phyloP scores from a whole-genome alignment of 2,888 invertebrate genomes.

The Melinaea marsaeus region DNA sequence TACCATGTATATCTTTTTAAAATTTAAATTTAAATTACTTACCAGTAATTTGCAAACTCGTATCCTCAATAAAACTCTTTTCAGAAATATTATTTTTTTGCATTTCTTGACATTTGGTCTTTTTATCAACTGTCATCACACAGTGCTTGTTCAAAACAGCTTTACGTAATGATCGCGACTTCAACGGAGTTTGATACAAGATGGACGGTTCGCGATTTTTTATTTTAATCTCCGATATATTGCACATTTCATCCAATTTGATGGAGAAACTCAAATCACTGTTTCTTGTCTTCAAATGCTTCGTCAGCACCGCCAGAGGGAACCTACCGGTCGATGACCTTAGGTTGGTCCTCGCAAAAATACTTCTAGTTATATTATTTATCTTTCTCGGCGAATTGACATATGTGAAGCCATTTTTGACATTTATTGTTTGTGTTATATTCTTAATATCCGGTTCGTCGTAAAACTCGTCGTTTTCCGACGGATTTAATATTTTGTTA shows the following conservation, averaged over 20 bases:
- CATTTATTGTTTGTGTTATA: slow-evolving; percentile 51
- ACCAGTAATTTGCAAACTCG: slow-evolving; percentile 68
- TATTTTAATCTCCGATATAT: slow-evolving; percentile 39
- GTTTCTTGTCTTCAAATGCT: slow-evolving; percentile 48
- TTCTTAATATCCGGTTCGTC: slow-evolving; percentile 49
- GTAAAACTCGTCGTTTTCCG: slow-evolving; percentile 56
- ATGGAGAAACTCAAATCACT: slow-evolving; percentile 62
- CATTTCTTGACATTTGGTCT: not conserved
- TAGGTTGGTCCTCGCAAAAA: slow-evolving; percentile 56
- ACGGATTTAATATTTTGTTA: slow-evolving; percentile 52
- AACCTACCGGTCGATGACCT: slow-evolving; percentile 52
- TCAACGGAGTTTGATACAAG: slow-evolving; percentile 57
- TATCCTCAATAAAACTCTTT: slow-evolving; percentile 40
- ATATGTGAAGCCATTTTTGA: slow-evolving; percentile 48
- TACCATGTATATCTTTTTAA: too few species aligned
- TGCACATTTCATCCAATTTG: slow-evolving; percentile 59
- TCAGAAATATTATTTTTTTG: slow-evolving; percentile 12
- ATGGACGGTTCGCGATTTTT: slow-evolving; percentile 47
- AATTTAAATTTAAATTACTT: slow-evolving; percentile 22
- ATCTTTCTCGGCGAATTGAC: slow-evolving; percentile 45
- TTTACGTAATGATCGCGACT: slow-evolving; percentile 55
- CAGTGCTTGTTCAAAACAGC: slow-evolving; percentile 51
- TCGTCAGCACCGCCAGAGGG: slow-evolving; percentile 53
- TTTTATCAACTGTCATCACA: slow-evolving; percentile 7
- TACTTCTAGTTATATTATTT: slow-evolving; percentile 51